Conservation (phyloP, 1,140 invertebrate species). For the Phocides pigmalion region DNA sequence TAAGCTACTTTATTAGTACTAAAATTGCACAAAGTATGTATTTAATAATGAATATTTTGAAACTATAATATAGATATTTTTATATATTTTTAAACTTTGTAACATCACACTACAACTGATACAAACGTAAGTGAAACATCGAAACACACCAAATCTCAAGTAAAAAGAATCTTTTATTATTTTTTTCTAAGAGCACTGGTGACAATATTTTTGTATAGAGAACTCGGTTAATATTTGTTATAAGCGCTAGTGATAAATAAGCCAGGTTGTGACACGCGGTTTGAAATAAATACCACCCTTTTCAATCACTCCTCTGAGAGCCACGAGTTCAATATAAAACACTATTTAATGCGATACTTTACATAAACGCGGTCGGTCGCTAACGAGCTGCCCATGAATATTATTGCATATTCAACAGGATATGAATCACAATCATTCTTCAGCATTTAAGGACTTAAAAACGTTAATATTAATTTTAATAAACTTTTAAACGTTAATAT, state of each 20-base stretch:
- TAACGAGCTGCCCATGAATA: conserved; percentile 72
- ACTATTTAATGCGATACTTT: conserved; percentile 60
- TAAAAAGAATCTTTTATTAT: too few species aligned
- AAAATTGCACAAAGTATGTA: too few species aligned
- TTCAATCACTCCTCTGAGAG: conserved; percentile 21
- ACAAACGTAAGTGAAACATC: too few species aligned
- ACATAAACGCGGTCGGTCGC: conserved; percentile 56
- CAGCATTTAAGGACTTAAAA: conserved; percentile 51
- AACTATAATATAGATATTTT: too few species aligned
- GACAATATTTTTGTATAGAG: too few species aligned
- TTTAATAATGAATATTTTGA: too few species aligned
- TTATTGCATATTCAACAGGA: conserved; percentile 71
- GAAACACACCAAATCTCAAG: too few species aligned
- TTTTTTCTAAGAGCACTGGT: too few species aligned
- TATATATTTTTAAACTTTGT: too few species aligned
- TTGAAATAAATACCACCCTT: conserved; percentile 3
- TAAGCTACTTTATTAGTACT: too few species aligned
- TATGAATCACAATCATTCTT: conserved; percentile 72
- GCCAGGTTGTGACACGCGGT: background rate
- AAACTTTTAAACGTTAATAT: conserved; percentile 31
- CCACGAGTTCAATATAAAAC: conserved; percentile 16
- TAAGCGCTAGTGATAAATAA: background rate
- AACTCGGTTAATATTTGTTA: too few species aligned
- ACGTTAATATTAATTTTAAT: conserved; percentile 17
- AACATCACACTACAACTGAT: too few species aligned